These are phyloP conservation scores for Cancer borealis DNA, from an alignment of 2,888 invertebrate genomes.

Conservation along the genomic window DNA sequence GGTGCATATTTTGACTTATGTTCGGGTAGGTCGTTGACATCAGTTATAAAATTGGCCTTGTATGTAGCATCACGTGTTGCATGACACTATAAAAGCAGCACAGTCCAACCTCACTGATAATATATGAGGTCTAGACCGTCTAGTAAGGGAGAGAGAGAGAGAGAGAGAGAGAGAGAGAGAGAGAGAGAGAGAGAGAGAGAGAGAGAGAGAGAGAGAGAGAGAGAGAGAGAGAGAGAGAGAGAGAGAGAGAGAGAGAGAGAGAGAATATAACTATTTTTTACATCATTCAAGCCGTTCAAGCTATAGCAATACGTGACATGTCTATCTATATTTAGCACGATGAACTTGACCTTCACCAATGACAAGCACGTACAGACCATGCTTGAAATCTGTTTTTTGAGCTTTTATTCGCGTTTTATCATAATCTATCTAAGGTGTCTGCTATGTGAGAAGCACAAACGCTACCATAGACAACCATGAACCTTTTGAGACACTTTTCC, in stretches of 20 bases:
- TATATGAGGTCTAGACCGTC: background rate
- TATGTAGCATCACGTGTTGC: too few species aligned
- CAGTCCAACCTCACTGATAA: too few species aligned
- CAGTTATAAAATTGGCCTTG: too few species aligned
- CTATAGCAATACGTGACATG: background rate
- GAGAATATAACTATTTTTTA: background rate
- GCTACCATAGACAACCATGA: background rate
- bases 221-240: slow-evolving; percentile 20
- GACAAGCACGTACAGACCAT: background rate
- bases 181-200: slow-evolving; percentile 43
- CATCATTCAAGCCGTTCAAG: background rate
- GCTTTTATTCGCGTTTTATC: background rate
- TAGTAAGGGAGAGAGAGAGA: slow-evolving; percentile 24
- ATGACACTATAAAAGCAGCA: too few species aligned
- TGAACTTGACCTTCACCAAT: background rate
- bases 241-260: slow-evolving; percentile 4
- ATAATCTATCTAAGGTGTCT: background rate
- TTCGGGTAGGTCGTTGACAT: too few species aligned
- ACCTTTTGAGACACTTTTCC: background rate
- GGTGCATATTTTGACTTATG: too few species aligned
- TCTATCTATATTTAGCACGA: background rate
- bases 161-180: slow-evolving; percentile 39
- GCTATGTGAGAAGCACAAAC: background rate
- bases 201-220: slow-evolving; percentile 44
- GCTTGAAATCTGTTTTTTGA: background rate